Conservation (phyloP, 2,113 vertebrate genomes). For the Acanthochromis polyacanthus region DNA sequence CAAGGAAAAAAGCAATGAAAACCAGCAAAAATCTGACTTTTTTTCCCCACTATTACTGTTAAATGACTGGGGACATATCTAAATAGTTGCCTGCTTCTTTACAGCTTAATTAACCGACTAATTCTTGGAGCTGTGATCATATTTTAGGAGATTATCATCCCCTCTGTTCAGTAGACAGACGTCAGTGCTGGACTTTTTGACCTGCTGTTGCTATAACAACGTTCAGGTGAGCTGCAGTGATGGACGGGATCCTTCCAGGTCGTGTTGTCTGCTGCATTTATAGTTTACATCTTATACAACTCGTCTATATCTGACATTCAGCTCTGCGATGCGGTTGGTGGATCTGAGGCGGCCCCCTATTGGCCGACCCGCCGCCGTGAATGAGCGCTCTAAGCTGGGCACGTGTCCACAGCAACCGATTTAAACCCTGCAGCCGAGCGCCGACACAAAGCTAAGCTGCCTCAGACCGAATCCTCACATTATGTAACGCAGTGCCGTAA, state of each 20-base stretch:
- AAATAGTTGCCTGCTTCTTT: too few relatives aligned
- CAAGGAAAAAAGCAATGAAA: too few relatives aligned
- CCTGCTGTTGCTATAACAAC: too few relatives aligned
- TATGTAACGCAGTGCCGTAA: constrained; percentile 41
- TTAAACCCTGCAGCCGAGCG: constrained; percentile 8
- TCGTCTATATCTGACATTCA: constrained; percentile 10
- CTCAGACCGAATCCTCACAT: constrained; percentile 5
- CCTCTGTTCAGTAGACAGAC: too few relatives aligned
- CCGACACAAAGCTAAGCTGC: constrained; percentile 23
- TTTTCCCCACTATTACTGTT: too few relatives aligned
- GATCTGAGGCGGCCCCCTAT: constrained; percentile 35
- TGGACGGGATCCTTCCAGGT: background rate
- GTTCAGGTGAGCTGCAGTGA: too few relatives aligned
- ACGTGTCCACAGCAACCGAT: constrained; percentile 26
- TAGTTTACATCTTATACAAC: constrained; percentile 71
- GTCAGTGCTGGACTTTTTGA: too few relatives aligned
- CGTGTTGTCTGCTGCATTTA: constrained; percentile 39
- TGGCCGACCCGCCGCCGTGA: constrained; percentile 32
- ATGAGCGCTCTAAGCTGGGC: constrained; percentile 40
- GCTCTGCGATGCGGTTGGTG: background rate
- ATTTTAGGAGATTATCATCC: too few relatives aligned
- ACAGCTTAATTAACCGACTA: too few relatives aligned
- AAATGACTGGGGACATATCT: too few relatives aligned
- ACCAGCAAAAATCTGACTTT: too few relatives aligned
- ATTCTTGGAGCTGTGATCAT: too few relatives aligned